Evolutionary conservation across 2,797 vertebrate species (phyloP).

Genomic region (Uromys caudimaculatus): DNA sequence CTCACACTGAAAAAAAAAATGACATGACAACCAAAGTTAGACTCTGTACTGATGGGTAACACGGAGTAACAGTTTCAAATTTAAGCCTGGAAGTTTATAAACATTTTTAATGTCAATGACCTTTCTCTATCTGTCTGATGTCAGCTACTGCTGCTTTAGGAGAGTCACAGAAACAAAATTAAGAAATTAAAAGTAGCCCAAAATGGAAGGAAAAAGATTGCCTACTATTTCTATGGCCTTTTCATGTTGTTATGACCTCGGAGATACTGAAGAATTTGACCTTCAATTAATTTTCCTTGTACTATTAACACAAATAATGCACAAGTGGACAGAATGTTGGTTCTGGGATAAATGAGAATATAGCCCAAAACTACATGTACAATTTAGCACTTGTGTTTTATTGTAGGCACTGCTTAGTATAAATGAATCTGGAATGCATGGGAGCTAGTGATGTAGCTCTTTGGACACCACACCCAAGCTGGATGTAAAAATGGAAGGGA

Average conservation of each 20-base stretch:
- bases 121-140: background rate
- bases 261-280: background rate
- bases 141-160: background rate
- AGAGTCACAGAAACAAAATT: constrained; percentile 25
- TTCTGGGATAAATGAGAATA: constrained; percentile 27
- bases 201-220: background rate
- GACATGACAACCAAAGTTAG: constrained; percentile 19
- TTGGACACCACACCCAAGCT: background rate
- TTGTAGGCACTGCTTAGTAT: background rate
- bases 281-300: constrained; percentile 52
- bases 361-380: background rate
- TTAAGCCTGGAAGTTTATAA: background rate
- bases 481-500: background rate
- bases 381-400: background rate
- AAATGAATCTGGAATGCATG: background rate
- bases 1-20: background rate
- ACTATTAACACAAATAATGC: constrained; percentile 37
- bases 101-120: constrained; percentile 8
- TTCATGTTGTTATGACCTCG: background rate
- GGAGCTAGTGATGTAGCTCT: rapidly evolving
- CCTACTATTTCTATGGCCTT: background rate
- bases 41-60: background rate
- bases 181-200: constrained; percentile 34
- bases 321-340: background rate
- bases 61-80: background rate